A percentile compares a stretch with the other conserved stretches of the same genome.
These are phyloP conservation scores for Dysdera silvatica DNA, from an alignment of 1,140 invertebrate species.

Conservation along the genomic window DNA sequence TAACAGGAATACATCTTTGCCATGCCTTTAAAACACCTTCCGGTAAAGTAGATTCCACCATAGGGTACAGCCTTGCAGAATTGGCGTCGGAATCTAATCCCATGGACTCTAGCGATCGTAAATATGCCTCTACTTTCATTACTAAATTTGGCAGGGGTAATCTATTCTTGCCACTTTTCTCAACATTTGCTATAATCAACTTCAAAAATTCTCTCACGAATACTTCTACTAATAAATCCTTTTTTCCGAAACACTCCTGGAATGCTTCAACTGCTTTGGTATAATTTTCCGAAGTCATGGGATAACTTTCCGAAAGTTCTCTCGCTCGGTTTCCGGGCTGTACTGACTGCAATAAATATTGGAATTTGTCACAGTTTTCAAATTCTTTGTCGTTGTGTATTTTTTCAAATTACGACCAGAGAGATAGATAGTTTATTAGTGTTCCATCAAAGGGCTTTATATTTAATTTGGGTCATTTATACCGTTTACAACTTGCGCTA, in stretches of 20 bases:
- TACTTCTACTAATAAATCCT: constrained; percentile 7
- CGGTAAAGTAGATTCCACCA: background rate
- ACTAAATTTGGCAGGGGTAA: background rate
- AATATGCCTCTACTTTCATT: background rate
- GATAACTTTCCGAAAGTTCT: background rate
- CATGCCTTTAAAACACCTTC: background rate
- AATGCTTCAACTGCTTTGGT: background rate
- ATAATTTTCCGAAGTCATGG: constrained; percentile 2
- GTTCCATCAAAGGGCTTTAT: constrained; percentile 3
- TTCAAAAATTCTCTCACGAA: background rate
- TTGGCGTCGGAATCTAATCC: background rate
- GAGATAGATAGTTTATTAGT: background rate
- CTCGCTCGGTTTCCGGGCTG: background rate
- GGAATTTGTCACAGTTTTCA: constrained; percentile 4
- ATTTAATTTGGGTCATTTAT: background rate
- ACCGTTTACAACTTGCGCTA: background rate
- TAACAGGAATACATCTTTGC: background rate
- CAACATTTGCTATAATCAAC: background rate
- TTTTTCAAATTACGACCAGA: background rate
- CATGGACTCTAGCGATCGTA: background rate
- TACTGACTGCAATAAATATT: background rate
- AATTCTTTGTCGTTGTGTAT: background rate
- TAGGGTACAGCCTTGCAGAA: background rate
- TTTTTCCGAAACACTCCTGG: background rate
- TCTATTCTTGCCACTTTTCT: background rate